Evolutionary conservation across 1,140 invertebrate genomes (phyloP), one percentile per base, ranked within the genome.

Genomic region (Ips typographus): DNA sequence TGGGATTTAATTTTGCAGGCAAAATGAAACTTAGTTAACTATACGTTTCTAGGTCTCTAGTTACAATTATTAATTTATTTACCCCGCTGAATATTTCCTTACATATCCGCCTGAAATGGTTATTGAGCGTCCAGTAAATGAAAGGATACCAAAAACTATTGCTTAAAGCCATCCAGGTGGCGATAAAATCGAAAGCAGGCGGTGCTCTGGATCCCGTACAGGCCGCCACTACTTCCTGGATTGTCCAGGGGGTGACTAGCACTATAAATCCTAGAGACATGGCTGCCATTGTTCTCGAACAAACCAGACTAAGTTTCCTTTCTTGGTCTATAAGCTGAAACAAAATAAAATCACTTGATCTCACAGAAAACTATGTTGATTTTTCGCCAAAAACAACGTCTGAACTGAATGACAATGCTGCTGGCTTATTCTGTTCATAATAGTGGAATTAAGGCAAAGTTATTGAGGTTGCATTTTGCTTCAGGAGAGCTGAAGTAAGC

Each of bases 91-190:
- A 86, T 66, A 94, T 78, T 72, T 92, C 90, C 67, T 87, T 86
- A 74, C 90, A 90, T 71, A 93, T 90, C 67, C 91, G 86, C 73
- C 91, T 84, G 80, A 94, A 93, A 75, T 93, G 89, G 77, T 91
- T 91, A 80, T 93, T 93, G 72, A 93, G 84, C 51, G 93, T 84
- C 92, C 92, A 93, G 79, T 93, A 94, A 61, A 94, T 87, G 77
- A 94, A 93, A 3, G 91, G 91, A 82, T 94, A 93, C 91, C 91
- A 93, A 77, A 93, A 90, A 79, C 91, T 92, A 79, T 93, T 92
- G 75, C 91, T 93, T n/a, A 93, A 81, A 2, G 91, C 90, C 67
- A 92, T 82, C 91, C 91, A 93, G 44, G 92, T 93, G 60, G 91
- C 90, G 36, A 92, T 81, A 77, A 94, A 94, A 78, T 93, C 91